These are phyloP conservation scores for Diorhabda carinulata DNA, from an alignment of 1,140 invertebrate species.

Conservation along the genomic window DNA sequence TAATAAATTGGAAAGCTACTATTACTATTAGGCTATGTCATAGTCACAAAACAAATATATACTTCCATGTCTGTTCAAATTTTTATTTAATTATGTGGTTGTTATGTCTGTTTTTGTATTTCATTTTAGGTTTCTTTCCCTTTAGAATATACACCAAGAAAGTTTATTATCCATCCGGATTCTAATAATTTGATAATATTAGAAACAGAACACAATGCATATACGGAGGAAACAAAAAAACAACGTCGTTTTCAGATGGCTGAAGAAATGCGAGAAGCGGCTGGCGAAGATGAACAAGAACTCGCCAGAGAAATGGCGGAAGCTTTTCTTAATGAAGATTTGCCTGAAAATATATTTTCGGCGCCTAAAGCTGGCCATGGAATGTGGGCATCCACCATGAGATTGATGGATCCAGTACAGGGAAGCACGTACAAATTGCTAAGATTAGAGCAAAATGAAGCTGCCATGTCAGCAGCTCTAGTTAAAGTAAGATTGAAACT, in stretches of 20 bases:
- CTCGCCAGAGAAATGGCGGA: conserved; percentile 95
- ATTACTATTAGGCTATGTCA: too few species aligned
- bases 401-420: conserved; percentile 85
- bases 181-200: conserved; percentile 89
- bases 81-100: too few species aligned
- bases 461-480: conserved; percentile 78
- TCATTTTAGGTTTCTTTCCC: conserved; percentile 64
- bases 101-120: conserved; percentile 5
- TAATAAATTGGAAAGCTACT: too few species aligned
- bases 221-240: conserved; percentile 95
- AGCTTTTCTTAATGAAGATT: conserved; percentile 90
- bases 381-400: conserved; percentile 94
- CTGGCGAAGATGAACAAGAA: conserved; percentile 90
- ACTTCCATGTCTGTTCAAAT: too few species aligned
- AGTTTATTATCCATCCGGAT: conserved; percentile 91
- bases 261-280: conserved; percentile 95
- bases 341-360: conserved; percentile 91
- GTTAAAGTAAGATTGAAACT: conserved; percentile 40
- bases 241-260: conserved; percentile 81
- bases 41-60: too few species aligned
- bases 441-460: conserved; percentile 93
- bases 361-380: conserved; percentile 93
- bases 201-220: conserved; percentile 98
- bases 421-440: conserved; percentile 75
- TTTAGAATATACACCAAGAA: conserved; percentile 92